Percentiles rank a stretch among this genome's conserved stretches.
phyloP scores from a whole-genome alignment of 2,113 vertebrate genomes.

The Pionites leucogaster region DNA sequence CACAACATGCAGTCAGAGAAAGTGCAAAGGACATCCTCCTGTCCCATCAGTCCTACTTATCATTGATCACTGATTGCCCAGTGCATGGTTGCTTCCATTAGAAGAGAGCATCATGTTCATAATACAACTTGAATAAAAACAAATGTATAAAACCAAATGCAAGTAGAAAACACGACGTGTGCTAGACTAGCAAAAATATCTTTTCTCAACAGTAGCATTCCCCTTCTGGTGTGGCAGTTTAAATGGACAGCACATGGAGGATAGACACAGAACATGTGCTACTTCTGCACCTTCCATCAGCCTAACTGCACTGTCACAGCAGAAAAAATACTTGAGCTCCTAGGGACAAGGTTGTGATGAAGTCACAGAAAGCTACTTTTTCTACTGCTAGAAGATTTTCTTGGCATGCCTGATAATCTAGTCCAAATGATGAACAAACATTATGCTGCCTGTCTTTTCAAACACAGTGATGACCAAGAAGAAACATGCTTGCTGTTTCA shows the following conservation, averaged over 20 bases:
- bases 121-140: not conserved
- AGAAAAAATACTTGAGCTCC: not conserved
- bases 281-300: not conserved
- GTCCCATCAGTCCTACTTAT: not conserved
- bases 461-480: fast-evolving
- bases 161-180: not conserved
- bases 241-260: not conserved
- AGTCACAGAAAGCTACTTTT: not conserved
- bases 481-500: not conserved
- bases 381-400: not conserved
- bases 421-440: not conserved
- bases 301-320: not conserved
- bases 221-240: not conserved
- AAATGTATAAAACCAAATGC: not conserved
- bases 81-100: not conserved
- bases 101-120: not conserved
- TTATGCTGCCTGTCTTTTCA: not conserved
- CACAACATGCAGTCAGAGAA: not conserved
- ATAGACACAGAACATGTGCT: not conserved
- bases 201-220: not conserved
- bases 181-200: not conserved
- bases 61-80: not conserved
- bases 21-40: not conserved
- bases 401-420: not conserved
- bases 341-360: not conserved